Percentiles rank a stretch among this genome's conserved stretches.
phyloP scores from a whole-genome alignment of 2,113 vertebrate species.

The Notarius quadriscutis region DNA sequence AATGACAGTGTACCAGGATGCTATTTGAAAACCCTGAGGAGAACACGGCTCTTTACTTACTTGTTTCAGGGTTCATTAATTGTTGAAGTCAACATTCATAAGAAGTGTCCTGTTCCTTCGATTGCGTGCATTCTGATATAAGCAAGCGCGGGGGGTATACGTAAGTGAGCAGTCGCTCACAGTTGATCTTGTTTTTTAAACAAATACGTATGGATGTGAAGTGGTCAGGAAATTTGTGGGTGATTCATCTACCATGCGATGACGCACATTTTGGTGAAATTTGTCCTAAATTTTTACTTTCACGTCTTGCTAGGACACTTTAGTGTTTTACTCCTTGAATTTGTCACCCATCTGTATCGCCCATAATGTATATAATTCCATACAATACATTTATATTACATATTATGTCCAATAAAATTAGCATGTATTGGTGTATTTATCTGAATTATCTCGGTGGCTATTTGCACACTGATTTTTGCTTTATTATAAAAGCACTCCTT shows the following conservation, averaged over 20 bases:
- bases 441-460: neutral
- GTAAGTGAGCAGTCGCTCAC: too few relatives aligned
- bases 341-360: neutral
- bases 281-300: neutral
- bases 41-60: too few relatives aligned
- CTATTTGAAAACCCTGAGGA: too few relatives aligned
- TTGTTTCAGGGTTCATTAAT: too few relatives aligned
- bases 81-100: too few relatives aligned
- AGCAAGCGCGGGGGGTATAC: too few relatives aligned
- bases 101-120: too few relatives aligned
- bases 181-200: too few relatives aligned
- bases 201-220: too few relatives aligned
- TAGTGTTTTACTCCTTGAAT: neutral
- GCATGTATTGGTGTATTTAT: neutral
- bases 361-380: too few relatives aligned
- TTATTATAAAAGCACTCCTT: neutral
- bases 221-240: neutral
- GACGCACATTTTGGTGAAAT: neutral
- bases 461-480: neutral
- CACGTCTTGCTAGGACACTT: neutral
- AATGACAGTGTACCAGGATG: too few relatives aligned
- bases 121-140: too few relatives aligned
- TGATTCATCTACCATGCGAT: neutral
- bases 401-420: neutral
- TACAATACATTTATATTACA: neutral